phyloP scores from a whole-genome alignment of 2,888 invertebrate genomes.

The Lasioglossum leucozonium region DNA sequence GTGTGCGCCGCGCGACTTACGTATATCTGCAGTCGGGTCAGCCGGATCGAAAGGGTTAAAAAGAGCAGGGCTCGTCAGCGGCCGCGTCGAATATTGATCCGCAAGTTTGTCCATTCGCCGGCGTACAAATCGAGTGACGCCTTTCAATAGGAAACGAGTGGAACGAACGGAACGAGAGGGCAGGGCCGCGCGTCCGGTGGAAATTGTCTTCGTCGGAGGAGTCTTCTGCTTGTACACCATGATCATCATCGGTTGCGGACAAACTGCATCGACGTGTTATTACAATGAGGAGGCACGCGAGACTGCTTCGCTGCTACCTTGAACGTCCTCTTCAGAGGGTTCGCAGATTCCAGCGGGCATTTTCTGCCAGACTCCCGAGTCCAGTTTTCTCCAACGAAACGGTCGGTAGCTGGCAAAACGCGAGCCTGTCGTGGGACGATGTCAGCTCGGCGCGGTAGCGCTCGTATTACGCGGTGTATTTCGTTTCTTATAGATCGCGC shows the following conservation, averaged over 20 bases:
- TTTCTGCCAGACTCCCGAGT: constrained; percentile 61
- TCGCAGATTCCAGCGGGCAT: constrained; percentile 58
- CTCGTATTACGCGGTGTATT: constrained; percentile 47
- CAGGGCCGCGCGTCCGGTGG: neutral
- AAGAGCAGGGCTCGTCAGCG: neutral
- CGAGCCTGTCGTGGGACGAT: constrained; percentile 51
- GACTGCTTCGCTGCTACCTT: too few species aligned
- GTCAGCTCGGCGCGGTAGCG: constrained; percentile 16
- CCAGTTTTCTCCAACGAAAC: neutral
- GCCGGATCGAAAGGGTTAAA: neutral
- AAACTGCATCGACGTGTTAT: too few species aligned
- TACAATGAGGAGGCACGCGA: too few species aligned
- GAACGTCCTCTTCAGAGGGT: too few species aligned
- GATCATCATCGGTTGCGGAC: too few species aligned
- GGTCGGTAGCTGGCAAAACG: neutral
- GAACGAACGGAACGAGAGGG: neutral
- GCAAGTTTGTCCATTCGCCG: neutral
- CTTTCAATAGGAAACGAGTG: constrained; percentile 4
- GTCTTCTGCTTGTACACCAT: neutral
- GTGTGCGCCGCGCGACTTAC: neutral
- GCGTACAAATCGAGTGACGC: neutral
- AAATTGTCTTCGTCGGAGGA: neutral
- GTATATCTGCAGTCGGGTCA: neutral
- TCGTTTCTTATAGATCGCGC: constrained; percentile 46
- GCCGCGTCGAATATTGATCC: neutral